Evolutionary conservation across 1,140 invertebrate species (phyloP).

Genomic region (Achroia grisella): DNA sequence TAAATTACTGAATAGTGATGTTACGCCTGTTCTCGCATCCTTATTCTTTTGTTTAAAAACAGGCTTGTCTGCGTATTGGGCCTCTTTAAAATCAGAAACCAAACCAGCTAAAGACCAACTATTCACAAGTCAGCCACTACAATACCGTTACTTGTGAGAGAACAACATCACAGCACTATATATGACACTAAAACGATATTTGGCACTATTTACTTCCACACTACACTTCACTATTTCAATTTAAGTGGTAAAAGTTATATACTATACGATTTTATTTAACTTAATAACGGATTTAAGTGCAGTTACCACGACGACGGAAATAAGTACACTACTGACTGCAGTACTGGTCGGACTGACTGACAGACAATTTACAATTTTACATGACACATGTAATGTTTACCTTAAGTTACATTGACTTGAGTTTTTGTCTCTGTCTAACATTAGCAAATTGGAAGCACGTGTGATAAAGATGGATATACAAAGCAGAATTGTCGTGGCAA

Average conservation of each 20-base stretch:
- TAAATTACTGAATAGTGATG: too few relatives aligned
- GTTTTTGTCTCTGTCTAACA: constrained; percentile 19
- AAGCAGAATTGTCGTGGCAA: too few relatives aligned
- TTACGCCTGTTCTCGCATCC: too few relatives aligned
- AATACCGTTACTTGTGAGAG: constrained; percentile 48
- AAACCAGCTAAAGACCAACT: constrained; percentile 28
- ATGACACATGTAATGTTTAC: constrained; percentile 21
- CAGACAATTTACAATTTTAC: constrained; percentile 12
- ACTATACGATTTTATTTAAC: too few relatives aligned
- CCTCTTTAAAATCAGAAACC: too few relatives aligned
- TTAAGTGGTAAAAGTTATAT: too few relatives aligned
- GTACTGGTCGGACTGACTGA: too few relatives aligned
- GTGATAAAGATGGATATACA: too few relatives aligned
- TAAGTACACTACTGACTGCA: constrained; percentile 18
- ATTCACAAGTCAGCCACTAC: constrained; percentile 39
- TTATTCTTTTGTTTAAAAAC: too few relatives aligned
- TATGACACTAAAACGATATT: neutral
- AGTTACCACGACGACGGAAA: constrained; percentile 12
- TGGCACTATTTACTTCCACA: neutral
- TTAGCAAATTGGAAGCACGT: neutral
- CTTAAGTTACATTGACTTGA: constrained; percentile 24
- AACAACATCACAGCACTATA: constrained; percentile 27
- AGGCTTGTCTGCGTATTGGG: too few relatives aligned
- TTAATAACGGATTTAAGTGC: too few relatives aligned
- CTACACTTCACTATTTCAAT: neutral